A percentile compares a stretch with the other conserved stretches of the same genome.
These are phyloP conservation scores for Ploceus nigricollis DNA, from an alignment of 2,113 vertebrate species.

Conservation along the genomic window DNA sequence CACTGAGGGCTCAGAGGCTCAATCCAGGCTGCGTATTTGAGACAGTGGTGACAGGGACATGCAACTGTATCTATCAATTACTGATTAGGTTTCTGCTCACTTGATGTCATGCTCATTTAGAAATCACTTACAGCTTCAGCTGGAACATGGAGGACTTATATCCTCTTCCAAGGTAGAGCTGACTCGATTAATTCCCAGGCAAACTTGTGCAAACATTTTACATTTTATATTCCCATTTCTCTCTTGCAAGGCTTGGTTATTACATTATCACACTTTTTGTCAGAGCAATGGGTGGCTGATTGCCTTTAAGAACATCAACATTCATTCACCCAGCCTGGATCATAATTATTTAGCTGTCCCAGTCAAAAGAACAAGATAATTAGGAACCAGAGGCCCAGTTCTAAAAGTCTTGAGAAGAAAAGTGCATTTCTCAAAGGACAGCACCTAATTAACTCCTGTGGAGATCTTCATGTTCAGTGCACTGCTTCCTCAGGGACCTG, in stretches of 20 bases:
- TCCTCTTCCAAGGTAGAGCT: neutral
- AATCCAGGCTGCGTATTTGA: rapidly evolving
- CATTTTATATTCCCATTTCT: neutral
- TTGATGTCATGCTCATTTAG: neutral
- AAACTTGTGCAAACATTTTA: neutral
- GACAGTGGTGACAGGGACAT: neutral
- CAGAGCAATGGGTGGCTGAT: neutral
- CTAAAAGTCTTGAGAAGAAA: neutral
- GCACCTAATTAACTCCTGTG: neutral
- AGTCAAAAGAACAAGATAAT: neutral
- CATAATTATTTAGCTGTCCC: neutral
- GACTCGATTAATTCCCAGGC: neutral
- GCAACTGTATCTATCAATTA: neutral
- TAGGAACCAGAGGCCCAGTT: neutral
- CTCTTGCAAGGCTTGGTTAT: neutral
- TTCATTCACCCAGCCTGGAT: neutral
- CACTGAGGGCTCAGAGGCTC: neutral
- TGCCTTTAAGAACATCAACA: neutral
- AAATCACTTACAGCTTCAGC: constrained; percentile 1
- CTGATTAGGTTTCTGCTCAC: neutral
- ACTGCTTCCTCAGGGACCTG: neutral
- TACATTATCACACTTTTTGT: neutral
- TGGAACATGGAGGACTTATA: neutral
- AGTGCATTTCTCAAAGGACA: neutral
- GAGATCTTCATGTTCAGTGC: neutral